phyloP scores from a whole-genome alignment of 2,797 vertebrate species.

The Scomberomorus guttatus region DNA sequence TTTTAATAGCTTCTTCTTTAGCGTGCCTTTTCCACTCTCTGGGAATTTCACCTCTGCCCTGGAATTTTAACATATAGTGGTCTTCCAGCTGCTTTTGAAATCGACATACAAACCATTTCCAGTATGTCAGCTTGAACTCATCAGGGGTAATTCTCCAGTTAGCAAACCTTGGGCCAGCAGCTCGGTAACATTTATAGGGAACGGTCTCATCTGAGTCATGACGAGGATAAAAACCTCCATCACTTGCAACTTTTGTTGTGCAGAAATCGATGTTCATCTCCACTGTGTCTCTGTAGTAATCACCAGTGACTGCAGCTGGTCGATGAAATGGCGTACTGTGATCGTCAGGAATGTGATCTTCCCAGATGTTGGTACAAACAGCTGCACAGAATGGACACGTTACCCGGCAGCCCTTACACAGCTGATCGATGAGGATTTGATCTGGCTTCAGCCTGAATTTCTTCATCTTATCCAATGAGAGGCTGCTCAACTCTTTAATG shows the following conservation, averaged over 20 bases:
- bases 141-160: slow-evolving; percentile 70
- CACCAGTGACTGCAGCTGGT: slow-evolving; percentile 5
- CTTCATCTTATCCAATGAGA: slow-evolving; percentile 45
- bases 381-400: slow-evolving; percentile 73
- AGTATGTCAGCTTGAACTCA: slow-evolving; percentile 57
- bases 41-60: slow-evolving; percentile 26
- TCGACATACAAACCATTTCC: slow-evolving; percentile 75
- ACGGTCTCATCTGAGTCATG: accelerated
- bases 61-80: slow-evolving; percentile 15
- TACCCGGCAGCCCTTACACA: slow-evolving; percentile 77
- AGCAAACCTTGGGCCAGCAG: slow-evolving; percentile 43
- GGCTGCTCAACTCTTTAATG: neutral
- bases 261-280: slow-evolving; percentile 27
- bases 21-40: slow-evolving; percentile 24
- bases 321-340: slow-evolving; percentile 73
- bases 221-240: accelerated
- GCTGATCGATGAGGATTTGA: slow-evolving; percentile 14
- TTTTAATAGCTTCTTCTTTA: slow-evolving; percentile 57
- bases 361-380: slow-evolving; percentile 69
- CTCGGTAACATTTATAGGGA: slow-evolving; percentile 58
- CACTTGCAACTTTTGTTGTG: slow-evolving; percentile 69
- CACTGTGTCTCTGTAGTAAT: neutral
- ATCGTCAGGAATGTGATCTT: slow-evolving; percentile 57
- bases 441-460: slow-evolving; percentile 49
- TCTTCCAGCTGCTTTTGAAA: slow-evolving; percentile 69